phyloP scores from a whole-genome alignment of 2,888 invertebrate species.

The Dichetophora obliterata region DNA sequence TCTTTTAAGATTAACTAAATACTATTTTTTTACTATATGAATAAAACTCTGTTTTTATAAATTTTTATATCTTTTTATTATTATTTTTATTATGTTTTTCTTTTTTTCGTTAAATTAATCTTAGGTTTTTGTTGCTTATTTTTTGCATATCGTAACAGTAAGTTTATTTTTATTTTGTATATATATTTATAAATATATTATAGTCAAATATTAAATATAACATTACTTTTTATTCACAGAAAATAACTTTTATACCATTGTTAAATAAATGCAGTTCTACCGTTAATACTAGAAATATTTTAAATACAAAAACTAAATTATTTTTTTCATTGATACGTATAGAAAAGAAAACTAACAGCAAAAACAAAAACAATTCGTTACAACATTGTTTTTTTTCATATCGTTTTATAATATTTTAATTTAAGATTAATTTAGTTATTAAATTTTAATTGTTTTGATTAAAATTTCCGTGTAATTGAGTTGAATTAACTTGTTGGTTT shows the following conservation, averaged over 20 bases:
- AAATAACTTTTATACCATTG: conserved; percentile 21
- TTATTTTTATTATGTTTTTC: conserved; percentile 21
- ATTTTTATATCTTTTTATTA: conserved; percentile 39
- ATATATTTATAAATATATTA: conserved; percentile 26
- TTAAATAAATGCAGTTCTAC: conserved; percentile 17
- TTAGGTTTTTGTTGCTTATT: conserved; percentile 13
- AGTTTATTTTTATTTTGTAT: conserved; percentile 36
- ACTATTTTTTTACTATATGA: not conserved
- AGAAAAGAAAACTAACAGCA: not conserved
- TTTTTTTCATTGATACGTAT: not conserved
- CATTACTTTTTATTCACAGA: conserved; percentile 32
- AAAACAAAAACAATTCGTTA: not conserved
- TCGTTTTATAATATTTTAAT: not conserved
- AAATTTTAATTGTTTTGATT: conserved; percentile 12
- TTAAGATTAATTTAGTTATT: not conserved
- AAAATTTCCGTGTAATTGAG: not conserved
- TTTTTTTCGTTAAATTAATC: conserved; percentile 32
- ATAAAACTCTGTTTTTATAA: conserved; percentile 15
- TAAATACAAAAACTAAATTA: not conserved
- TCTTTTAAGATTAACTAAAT: no score
- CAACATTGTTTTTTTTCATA: not conserved
- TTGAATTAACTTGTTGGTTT: not conserved
- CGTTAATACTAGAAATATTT: not conserved
- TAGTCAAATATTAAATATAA: conserved; percentile 24
- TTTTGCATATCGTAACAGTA: conserved; percentile 34